phyloP scores from a whole-genome alignment of 1,140 invertebrate species.

The Drosophila bocki region DNA sequence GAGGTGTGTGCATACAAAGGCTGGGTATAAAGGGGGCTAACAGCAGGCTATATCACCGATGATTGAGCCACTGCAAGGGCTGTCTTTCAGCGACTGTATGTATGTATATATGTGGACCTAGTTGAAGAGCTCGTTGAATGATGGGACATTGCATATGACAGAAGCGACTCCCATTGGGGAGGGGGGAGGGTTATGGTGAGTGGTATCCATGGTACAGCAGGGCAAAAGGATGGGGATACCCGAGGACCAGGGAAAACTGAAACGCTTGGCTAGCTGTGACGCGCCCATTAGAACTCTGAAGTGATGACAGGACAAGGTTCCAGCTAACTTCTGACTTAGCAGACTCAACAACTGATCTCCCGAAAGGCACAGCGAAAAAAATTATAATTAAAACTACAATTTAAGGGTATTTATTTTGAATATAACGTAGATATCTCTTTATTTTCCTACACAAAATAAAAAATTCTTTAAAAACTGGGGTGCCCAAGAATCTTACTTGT shows the following conservation, averaged over 20 bases:
- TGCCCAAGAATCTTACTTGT: too few species aligned
- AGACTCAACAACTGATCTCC: slow-evolving; percentile 4
- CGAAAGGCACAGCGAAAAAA: slow-evolving; percentile 16
- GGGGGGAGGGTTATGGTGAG: not conserved
- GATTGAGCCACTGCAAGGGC: slow-evolving; percentile 36
- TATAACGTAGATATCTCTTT: too few species aligned
- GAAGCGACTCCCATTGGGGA: slow-evolving; percentile 11
- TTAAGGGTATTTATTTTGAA: not conserved
- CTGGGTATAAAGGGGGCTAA: not conserved
- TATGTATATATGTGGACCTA: not conserved
- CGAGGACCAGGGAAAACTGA: slow-evolving; percentile 39
- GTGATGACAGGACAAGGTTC: slow-evolving; percentile 62
- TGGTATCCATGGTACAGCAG: not conserved
- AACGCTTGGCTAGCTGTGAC: slow-evolving; percentile 37
- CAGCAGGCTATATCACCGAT: slow-evolving; percentile 21
- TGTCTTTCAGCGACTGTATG: slow-evolving; percentile 6
- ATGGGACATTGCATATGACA: slow-evolving; percentile 62
- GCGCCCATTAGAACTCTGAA: slow-evolving; percentile 58
- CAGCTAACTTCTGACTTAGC: slow-evolving; percentile 33
- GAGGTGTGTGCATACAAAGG: not conserved
- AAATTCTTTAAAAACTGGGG: too few species aligned
- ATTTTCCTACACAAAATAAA: too few species aligned
- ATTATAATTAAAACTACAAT: not conserved
- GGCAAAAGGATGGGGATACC: not conserved
- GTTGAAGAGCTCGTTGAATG: slow-evolving; percentile 26